A percentile compares a stretch with the other conserved stretches of the same genome.
Evolutionary conservation across 2,113 vertebrate species (phyloP).

Genomic region (Mormyrus iriodes): DNA sequence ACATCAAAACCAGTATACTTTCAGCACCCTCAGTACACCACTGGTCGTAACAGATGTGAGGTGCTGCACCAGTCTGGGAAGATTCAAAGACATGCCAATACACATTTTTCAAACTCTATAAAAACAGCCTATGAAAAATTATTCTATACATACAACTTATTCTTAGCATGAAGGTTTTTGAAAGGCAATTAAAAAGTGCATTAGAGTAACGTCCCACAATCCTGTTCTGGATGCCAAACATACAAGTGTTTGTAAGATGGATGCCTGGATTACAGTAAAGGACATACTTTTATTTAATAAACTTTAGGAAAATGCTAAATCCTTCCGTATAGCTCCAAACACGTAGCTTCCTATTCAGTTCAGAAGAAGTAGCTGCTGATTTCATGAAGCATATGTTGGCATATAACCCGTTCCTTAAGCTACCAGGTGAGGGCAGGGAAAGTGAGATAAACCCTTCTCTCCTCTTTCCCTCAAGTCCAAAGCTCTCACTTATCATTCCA

Average conservation of each 20-base stretch:
- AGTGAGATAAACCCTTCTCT: neutral
- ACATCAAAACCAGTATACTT: neutral
- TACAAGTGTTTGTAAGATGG: neutral
- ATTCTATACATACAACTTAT: neutral
- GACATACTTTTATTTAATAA: neutral
- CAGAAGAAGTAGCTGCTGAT: neutral
- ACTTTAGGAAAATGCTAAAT: neutral
- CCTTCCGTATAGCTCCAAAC: neutral
- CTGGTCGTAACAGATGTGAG: neutral
- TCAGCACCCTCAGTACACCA: neutral
- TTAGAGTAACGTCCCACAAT: neutral
- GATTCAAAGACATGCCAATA: neutral
- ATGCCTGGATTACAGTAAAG: neutral
- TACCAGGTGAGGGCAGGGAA: neutral
- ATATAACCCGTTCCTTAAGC: neutral
- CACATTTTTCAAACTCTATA: neutral
- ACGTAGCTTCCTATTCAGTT: neutral
- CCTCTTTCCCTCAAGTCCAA: neutral
- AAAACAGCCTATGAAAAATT: neutral
- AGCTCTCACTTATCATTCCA: neutral
- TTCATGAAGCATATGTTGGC: neutral
- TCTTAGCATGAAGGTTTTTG: neutral
- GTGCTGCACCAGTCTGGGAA: neutral
- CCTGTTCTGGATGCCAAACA: neutral
- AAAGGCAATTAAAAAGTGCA: neutral